Conservation (phyloP, 2,797 vertebrate species). For the Enteromius fasciolatus region DNA sequence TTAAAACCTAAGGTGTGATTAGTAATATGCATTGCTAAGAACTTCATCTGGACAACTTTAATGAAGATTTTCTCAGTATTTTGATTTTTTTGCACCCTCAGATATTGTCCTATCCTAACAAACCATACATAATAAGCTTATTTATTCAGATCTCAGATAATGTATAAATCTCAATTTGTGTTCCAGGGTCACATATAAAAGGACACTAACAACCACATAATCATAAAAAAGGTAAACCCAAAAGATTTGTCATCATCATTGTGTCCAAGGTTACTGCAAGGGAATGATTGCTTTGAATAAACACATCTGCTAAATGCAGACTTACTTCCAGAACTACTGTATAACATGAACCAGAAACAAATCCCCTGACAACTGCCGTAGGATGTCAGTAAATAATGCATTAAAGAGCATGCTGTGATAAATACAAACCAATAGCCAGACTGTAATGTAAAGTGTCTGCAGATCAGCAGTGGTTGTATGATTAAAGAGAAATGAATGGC, state of each 20-base stretch:
- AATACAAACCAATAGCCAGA: neutral
- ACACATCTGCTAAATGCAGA: neutral
- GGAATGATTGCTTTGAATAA: neutral
- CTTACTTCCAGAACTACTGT: neutral
- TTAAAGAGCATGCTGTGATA: neutral
- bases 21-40: too few species aligned
- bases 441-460: neutral
- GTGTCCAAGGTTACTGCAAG: neutral
- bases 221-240: neutral
- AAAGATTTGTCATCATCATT: neutral
- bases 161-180: too few species aligned
- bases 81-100: too few species aligned
- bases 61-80: too few species aligned
- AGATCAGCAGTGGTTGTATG: neutral
- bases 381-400: neutral
- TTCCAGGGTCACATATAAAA: too few species aligned
- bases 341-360: neutral
- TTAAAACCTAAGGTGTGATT: too few species aligned
- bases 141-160: too few species aligned
- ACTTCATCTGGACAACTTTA: too few species aligned
- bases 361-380: neutral
- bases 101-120: too few species aligned
- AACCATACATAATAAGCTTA: too few species aligned
- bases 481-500: slow-evolving; percentile 1
- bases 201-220: neutral